Conservation (phyloP, 2,113 vertebrate genomes). For the Tor tambroides region DNA sequence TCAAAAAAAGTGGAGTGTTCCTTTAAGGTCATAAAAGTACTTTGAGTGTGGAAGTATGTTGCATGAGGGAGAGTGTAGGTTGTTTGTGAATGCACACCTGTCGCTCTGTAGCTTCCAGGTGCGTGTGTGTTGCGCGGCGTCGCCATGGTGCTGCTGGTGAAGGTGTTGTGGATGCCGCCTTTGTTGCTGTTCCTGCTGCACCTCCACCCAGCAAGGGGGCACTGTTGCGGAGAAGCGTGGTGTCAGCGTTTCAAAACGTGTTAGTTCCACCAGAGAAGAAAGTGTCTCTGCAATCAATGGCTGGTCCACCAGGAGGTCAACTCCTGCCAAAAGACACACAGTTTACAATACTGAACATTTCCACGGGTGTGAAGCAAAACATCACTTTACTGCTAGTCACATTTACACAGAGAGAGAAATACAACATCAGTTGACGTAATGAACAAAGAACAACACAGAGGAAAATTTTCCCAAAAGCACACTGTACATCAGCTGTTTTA, state of each 20-base stretch:
- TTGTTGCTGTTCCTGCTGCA: constrained; percentile 98
- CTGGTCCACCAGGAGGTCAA: constrained; percentile 96
- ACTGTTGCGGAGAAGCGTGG: constrained; percentile 98
- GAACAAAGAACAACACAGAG: background rate
- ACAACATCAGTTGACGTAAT: background rate
- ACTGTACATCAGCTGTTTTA: background rate
- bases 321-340: constrained; percentile 74
- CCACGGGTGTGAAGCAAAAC: background rate
- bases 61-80: background rate
- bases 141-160: constrained; percentile 97
- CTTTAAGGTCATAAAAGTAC: background rate
- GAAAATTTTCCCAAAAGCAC: background rate
- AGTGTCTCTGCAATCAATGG: constrained; percentile 87
- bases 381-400: background rate
- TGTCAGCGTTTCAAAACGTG: constrained; percentile 95
- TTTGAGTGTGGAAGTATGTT: background rate
- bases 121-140: constrained; percentile 96
- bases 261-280: constrained; percentile 94
- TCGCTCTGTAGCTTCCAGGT: constrained; percentile 98
- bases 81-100: constrained; percentile 73
- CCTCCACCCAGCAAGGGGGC: constrained; percentile 97
- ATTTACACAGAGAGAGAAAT: background rate
- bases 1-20: too few relatives aligned
- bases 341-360: background rate
- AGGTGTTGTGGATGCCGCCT: constrained; percentile 94